Evolutionary conservation across 2,113 vertebrate species (phyloP).

Genomic region (Erythrolamprus reginae): DNA sequence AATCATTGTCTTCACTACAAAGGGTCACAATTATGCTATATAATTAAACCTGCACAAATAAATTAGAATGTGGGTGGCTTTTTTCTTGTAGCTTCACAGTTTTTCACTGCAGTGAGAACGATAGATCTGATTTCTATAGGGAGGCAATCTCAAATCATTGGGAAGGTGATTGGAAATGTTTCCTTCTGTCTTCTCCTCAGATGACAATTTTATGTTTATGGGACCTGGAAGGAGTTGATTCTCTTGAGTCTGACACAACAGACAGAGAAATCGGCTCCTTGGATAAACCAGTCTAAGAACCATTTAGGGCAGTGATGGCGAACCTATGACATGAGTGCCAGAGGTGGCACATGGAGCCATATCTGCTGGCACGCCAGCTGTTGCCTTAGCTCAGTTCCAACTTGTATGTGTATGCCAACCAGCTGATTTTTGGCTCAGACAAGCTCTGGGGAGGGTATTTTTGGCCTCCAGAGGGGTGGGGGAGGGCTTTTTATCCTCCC

Average conservation of each 20-base stretch:
- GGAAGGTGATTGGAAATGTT: neutral
- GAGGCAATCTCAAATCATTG: neutral
- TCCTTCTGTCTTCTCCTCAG: neutral
- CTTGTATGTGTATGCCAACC: no score
- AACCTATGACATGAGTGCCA: no score
- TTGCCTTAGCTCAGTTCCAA: no score
- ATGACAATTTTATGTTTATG: neutral
- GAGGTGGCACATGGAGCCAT: no score
- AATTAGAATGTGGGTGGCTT: slow-evolving; percentile 29
- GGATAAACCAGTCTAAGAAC: neutral
- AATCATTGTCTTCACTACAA: neutral
- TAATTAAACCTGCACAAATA: slow-evolving; percentile 38
- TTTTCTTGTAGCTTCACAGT: slow-evolving; percentile 37
- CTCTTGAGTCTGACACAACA: neutral
- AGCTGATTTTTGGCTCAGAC: no score
- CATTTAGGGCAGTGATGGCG: no score
- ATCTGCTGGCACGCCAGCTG: no score
- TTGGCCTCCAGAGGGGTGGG: no score
- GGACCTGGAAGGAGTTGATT: neutral
- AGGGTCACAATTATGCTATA: slow-evolving; percentile 22
- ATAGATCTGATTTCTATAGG: neutral
- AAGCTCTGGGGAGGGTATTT: no score
- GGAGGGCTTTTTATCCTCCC: no score
- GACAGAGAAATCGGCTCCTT: neutral
- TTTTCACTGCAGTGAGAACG: neutral